Evolutionary conservation across 2,888 invertebrate genomes (phyloP), one percentile per base, ranked within the genome.

Genomic region (Lithophane leautieri): DNA sequence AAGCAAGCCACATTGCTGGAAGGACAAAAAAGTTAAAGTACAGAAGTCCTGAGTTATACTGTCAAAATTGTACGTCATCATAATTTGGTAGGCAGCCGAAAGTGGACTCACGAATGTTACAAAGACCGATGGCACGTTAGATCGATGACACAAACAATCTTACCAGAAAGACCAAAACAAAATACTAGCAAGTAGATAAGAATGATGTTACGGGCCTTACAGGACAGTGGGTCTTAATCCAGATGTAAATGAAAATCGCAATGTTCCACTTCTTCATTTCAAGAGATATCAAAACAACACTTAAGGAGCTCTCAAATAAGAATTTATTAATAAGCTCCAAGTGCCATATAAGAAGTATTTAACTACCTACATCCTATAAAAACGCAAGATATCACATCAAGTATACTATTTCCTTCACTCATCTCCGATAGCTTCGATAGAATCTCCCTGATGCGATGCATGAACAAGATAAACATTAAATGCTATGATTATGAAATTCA

Each of bases 401-500:
- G 47, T 72, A 58, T 70, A 77, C 42, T 58, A 54, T 60, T 78
- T 71, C 25, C 60, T 63, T 70, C 34, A 40, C 34, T 72, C 52
- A 68, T 73, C 65, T 56, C 4, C 12, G 50, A 67, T 68, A 22
- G 16, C 52, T 14, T 54, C 14, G 61, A 68, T 82, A 62, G 54
- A 56, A 82, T 82, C 77, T 71, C 14, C 44, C 54, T 28, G 25
- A 80, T 50, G 14, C 58, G 61, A 67, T 73, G 28, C 52, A 72
- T 56, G 8, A 47, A 42, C 40, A 63, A 68, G 74, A 81, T 70
- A 74, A 68, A 56, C 25, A 52, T n/a, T 56, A 40, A 67, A 66
- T 65, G 14, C 42, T 78, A 44, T 70, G 52, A 67, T 82, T 61
- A 82, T 67, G 54, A 73, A 67, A 78, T 67, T 70, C 52, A 50